These are phyloP conservation scores for Emberiza fucata DNA, from an alignment of 2,113 vertebrate species.

Conservation along the genomic window DNA sequence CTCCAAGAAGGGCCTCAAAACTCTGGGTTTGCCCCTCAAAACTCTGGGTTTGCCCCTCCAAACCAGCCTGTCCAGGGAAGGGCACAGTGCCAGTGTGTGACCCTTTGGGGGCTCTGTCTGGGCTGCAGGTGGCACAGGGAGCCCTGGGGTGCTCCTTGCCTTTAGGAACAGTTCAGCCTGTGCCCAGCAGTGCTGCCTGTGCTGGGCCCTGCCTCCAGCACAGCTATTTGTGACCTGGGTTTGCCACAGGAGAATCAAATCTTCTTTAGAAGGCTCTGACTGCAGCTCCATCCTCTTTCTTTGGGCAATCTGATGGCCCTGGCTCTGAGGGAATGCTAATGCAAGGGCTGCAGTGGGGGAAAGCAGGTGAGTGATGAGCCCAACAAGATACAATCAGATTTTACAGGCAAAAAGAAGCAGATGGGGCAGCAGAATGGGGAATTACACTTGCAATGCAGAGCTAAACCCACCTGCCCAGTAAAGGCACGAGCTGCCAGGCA, in stretches of 20 bases:
- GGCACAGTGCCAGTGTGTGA: not conserved
- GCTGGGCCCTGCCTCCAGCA: not conserved
- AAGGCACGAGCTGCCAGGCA: not conserved
- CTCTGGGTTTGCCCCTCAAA: not conserved
- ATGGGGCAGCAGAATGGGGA: not conserved
- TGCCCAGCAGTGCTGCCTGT: accelerated
- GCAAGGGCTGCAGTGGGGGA: accelerated
- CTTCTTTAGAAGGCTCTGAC: not conserved
- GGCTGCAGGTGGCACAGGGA: not conserved
- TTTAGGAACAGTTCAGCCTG: not conserved
- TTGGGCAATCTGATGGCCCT: not conserved
- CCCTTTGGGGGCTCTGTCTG: not conserved
- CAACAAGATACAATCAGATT: not conserved
- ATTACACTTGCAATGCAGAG: not conserved
- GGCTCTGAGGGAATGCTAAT: not conserved
- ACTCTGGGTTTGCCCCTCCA: not conserved
- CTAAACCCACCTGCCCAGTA: not conserved
- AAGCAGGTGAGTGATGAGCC: not conserved
- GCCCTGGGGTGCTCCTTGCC: not conserved
- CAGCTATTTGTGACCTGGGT: not conserved
- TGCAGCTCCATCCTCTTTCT: not conserved
- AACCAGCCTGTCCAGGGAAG: not conserved
- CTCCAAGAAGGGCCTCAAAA: not conserved
- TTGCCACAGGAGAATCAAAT: not conserved
- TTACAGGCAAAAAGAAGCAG: not conserved